A percentile compares a stretch with the other conserved stretches of the same genome.
Evolutionary conservation across 2,797 vertebrate species (phyloP).

Genomic region (Onychomys leucogaster): DNA sequence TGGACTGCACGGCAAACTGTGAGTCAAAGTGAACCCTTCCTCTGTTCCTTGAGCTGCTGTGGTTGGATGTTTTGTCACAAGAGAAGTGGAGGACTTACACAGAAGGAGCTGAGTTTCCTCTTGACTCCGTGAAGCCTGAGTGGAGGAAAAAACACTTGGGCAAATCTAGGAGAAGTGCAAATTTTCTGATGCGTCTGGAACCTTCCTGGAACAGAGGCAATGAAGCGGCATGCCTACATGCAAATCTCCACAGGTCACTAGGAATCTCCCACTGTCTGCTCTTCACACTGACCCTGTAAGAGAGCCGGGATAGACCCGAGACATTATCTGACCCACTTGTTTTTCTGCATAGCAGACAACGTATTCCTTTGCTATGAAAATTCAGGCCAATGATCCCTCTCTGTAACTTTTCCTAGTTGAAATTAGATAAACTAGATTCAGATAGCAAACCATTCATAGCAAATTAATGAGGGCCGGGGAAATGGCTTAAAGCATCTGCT

Average conservation of each 20-base stretch:
- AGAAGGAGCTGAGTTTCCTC: background rate
- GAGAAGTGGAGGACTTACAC: background rate
- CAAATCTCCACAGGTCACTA: background rate
- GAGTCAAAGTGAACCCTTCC: background rate
- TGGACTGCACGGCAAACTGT: background rate
- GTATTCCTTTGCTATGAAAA: background rate
- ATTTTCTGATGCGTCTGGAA: background rate
- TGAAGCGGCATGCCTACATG: background rate
- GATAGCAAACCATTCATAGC: background rate
- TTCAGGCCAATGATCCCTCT: background rate
- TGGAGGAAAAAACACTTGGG: background rate
- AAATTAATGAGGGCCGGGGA: background rate
- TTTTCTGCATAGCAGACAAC: background rate
- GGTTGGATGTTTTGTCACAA: background rate
- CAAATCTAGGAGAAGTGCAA: background rate
- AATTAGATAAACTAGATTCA: constrained; percentile 20
- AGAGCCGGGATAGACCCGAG: background rate
- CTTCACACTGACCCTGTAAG: background rate
- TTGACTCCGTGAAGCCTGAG: constrained; percentile 21
- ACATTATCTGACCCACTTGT: background rate
- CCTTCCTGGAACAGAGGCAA: background rate
- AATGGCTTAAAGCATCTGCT: background rate
- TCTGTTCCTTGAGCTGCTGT: background rate
- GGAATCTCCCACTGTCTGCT: background rate
- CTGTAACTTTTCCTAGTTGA: background rate